phyloP scores from a whole-genome alignment of 92 coral and sea anemone genomes.

The Diadumene lineata region DNA sequence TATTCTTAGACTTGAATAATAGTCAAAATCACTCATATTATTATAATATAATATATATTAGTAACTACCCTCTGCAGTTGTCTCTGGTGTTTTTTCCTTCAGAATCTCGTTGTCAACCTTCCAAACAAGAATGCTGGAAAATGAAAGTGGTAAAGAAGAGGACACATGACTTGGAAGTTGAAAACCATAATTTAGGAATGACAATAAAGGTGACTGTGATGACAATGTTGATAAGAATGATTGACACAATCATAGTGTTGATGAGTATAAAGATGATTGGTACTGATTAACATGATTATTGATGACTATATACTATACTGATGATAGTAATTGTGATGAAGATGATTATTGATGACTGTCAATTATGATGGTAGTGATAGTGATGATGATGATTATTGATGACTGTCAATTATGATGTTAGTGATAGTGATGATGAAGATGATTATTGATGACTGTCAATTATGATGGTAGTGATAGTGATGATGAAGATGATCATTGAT shows the following conservation, averaged over 20 bases:
- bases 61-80: slow-evolving; percentile 23
- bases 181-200: too few species aligned
- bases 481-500: neutral
- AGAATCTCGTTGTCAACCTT: slow-evolving; percentile 48
- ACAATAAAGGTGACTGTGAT: neutral
- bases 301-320: neutral
- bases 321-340: neutral
- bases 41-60: too few species aligned
- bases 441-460: too few species aligned
- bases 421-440: neutral
- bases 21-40: neutral
- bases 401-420: neutral
- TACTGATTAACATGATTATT: neutral
- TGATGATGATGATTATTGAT: neutral
- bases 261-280: neutral
- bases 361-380: neutral
- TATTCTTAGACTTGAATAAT: neutral
- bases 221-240: neutral
- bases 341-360: neutral
- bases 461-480: neutral
- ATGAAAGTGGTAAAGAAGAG: too few species aligned
- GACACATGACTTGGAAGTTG: too few species aligned
- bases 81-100: slow-evolving; percentile 17
- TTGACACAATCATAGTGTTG: neutral
- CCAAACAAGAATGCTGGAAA: slow-evolving; percentile 62